A percentile compares a stretch with the other conserved stretches of the same genome.
Conservation (phyloP, 2,888 invertebrate genomes). For the Diarsia mendica region DNA sequence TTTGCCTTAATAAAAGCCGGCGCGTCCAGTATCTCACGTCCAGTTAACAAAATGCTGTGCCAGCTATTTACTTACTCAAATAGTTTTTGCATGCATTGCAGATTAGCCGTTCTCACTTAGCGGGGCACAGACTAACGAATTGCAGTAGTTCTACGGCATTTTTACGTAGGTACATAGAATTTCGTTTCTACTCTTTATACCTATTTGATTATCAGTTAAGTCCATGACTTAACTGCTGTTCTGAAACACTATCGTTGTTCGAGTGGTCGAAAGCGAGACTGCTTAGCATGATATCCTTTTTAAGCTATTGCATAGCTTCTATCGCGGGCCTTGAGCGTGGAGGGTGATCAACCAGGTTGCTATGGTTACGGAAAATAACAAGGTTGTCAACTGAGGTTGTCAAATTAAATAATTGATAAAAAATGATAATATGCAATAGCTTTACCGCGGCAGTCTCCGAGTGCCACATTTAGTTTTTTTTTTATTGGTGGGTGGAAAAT, state of each 20-base stretch:
- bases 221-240: neutral
- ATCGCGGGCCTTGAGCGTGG: too few relatives aligned
- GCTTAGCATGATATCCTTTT: too few relatives aligned
- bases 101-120: conserved; percentile 72
- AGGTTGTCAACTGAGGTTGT: too few relatives aligned
- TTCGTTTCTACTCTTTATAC: too few relatives aligned
- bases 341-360: too few relatives aligned
- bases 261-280: neutral
- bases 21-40: conserved; percentile 30
- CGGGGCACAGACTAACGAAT: conserved; percentile 58
- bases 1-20: conserved; percentile 29
- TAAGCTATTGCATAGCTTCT: too few relatives aligned
- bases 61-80: conserved; percentile 74
- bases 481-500: too few relatives aligned
- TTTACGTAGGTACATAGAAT: neutral
- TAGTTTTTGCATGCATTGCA: conserved; percentile 78
- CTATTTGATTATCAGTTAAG: neutral
- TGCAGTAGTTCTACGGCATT: conserved; percentile 20
- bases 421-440: too few relatives aligned
- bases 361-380: too few relatives aligned
- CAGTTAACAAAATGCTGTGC: conserved; percentile 64
- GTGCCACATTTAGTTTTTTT: too few relatives aligned
- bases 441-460: too few relatives aligned
- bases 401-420: too few relatives aligned
- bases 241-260: neutral